A percentile compares a stretch with the other conserved stretches of the same genome.
Evolutionary conservation across 1,140 invertebrate genomes (phyloP).

Genomic region (Drosophila miranda): DNA sequence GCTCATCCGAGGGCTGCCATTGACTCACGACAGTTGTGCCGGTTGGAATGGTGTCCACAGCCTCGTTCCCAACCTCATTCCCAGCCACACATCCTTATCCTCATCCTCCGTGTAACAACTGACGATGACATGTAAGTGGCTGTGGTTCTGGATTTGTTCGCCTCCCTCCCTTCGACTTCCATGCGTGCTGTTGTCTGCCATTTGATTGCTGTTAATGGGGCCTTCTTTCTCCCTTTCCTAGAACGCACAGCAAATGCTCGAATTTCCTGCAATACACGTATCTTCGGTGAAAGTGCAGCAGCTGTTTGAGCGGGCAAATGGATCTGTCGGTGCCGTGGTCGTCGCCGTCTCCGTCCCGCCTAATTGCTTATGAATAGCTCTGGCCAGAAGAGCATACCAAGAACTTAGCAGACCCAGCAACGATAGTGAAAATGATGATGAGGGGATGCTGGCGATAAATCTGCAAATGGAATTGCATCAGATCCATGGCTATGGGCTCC

Average conservation of each 20-base stretch:
- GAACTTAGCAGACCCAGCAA: constrained; percentile 12
- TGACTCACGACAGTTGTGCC: constrained; percentile 35
- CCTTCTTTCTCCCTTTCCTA: constrained; percentile 46
- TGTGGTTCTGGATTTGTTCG: constrained; percentile 62
- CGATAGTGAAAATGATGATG: neutral
- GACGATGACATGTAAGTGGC: constrained; percentile 52
- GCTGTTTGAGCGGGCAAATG: constrained; percentile 66
- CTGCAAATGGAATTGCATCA: constrained; percentile 1
- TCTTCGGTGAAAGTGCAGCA: constrained; percentile 67
- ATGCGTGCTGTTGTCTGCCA: constrained; percentile 39
- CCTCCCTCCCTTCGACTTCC: constrained; percentile 20
- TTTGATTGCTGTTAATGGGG: constrained; percentile 67
- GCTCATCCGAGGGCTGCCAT: constrained; percentile 20
- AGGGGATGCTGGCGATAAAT: constrained; percentile 4
- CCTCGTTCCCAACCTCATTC: constrained; percentile 12
- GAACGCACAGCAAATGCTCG: constrained; percentile 53
- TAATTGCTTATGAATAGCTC: constrained; percentile 69
- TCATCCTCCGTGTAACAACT: constrained; percentile 54
- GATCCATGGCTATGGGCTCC: neutral
- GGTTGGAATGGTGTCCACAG: constrained; percentile 20
- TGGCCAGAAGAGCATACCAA: neutral
- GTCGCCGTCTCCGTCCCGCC: constrained; percentile 23
- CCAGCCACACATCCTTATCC: constrained; percentile 6
- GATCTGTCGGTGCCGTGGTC: constrained; percentile 18
- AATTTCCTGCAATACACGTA: constrained; percentile 15